A percentile compares a stretch with the other conserved stretches of the same genome.
These are phyloP conservation scores for Oreocharis arfaki DNA, from an alignment of 2,113 vertebrate species.

Conservation along the genomic window DNA sequence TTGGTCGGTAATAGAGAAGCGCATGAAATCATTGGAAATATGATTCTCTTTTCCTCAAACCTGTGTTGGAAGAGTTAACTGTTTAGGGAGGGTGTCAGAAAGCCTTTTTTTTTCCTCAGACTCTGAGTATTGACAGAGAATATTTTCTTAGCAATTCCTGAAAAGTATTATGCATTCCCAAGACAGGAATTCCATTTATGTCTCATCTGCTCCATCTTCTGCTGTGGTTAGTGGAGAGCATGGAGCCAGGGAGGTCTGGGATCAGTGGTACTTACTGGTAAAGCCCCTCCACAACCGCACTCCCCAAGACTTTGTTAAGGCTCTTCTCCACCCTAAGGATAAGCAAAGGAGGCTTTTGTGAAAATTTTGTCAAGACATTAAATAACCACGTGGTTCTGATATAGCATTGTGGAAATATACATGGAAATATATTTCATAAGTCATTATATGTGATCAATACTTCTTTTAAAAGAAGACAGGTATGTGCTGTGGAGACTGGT, in stretches of 20 bases:
- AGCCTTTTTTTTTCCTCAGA: background rate
- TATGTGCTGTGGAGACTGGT: background rate
- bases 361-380: background rate
- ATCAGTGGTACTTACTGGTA: background rate
- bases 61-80: background rate
- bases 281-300: background rate
- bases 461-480: background rate
- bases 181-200: background rate
- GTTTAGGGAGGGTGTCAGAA: background rate
- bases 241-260: accelerated
- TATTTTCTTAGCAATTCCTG: background rate
- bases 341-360: background rate
- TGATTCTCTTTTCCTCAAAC: background rate
- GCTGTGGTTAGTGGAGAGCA: background rate
- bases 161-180: background rate
- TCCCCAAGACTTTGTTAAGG: background rate
- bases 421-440: background rate
- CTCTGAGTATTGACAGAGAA: background rate
- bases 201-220: background rate
- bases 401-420: background rate
- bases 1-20: background rate
- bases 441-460: background rate
- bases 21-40: background rate
- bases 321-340: background rate
- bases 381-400: background rate